Evolutionary conservation across 92 coral and sea anemone species (phyloP), one percentile per base, ranked within the genome.

Genomic region (Zoanthus sansibaricus): DNA sequence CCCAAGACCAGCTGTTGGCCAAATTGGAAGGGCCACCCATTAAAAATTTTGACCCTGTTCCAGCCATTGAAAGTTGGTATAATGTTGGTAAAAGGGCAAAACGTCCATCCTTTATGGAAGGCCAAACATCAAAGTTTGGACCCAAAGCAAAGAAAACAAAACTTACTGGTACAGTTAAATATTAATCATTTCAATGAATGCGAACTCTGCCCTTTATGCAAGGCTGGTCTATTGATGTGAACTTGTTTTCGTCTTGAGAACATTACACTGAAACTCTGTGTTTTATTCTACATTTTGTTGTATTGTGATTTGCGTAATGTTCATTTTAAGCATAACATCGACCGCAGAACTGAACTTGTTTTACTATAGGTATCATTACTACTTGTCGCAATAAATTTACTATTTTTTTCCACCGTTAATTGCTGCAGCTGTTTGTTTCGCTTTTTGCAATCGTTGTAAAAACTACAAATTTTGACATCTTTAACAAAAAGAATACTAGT

Each of bases 91-190:
- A 62, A 5, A 54, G 82, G 45, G 82, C 67, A 59, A 74, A 74
- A 51, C 82, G 74, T 85, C 88, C 90, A 45, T 77, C 90, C 84
- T 87, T 87, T 87, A 77, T 87, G 86, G 78, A 87, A 49, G 90
- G 90, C 75, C 86, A 87, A 52, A 87, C 90, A 87, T 87, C 90
- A 76, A 87, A 87, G 67, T 87, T 87, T 87, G 90, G 90, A 30
- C 90, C 90, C 85, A 87, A 87, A 87, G 31, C 71, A 48, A 77
- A 86, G 67, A 87, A 87, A 78, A 55, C 72, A 30, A 59, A 77
- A 74, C 78, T 74, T 74, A 10, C 78, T 74, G 78, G 78, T 74
- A 47, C 61, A 74, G 78, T 48, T 74, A 46, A 74, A 59, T 58
- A 73, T 71, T 2, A 71, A 70, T 70, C 74, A 70, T 31, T 70